Base-by-base conservation (phyloP, 1,140 invertebrate species). In the Melanaphis sacchari region DNA sequence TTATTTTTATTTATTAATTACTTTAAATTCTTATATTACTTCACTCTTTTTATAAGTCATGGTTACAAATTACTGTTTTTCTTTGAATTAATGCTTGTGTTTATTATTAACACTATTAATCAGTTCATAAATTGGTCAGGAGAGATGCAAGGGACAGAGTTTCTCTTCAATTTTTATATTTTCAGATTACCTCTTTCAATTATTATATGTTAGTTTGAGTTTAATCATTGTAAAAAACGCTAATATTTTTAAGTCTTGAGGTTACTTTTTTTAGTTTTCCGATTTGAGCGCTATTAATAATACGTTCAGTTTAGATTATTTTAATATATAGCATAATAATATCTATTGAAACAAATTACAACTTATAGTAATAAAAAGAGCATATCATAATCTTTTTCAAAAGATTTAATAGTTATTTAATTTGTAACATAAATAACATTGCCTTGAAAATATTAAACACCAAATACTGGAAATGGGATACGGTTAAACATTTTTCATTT, bases 1-100 rank as follows among this genome's bases (percentile, higher is more conserved):
- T 85, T 1, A 85, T 9, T 31, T 26, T 43, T 43, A 85, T 40
- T 26, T 41, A 26, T 26, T 85, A 85, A 85, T 85, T 85, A 85
- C 84, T 43, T 85, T 85, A 43, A 85, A 85, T 85, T 43, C 84
- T 85, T 18, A 85, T 43, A 43, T 40, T 43, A 85, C 40, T 40
- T 43, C 41, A 41, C 36, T 24, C 84, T 40, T 43, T 85, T 43
- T 2, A 15, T 4, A 41, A 11, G 41, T 15, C 41, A 43, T 43
- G 84, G 43, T 26, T 41, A 85, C 84, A 43, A 26, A 85, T 85
- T 9, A 85, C 84, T 43, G 24, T 85, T 85, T 85, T 41, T 85
- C 84, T 41, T 85, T 31, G 59, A 76, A 76, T 76, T n/a, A 76
- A 76, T 36, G 18, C 31, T 15, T 5, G n/a, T 76, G 15, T 76